Base-by-base conservation (phyloP, 1,140 invertebrate species). In the Drosophila fuyamai region DNA sequence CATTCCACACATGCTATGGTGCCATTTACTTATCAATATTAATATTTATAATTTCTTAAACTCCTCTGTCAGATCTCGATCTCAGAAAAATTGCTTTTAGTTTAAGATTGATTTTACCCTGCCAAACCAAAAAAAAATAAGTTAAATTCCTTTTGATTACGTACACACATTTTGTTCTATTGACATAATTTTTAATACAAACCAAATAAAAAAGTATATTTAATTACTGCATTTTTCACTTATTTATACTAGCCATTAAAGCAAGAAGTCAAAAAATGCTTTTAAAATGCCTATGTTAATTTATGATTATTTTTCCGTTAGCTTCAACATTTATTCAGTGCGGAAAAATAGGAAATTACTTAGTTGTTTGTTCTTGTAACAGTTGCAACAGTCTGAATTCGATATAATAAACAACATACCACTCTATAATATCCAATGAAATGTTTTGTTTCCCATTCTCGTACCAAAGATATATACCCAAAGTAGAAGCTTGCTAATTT, bases 401-500 rank as follows among this genome's bases (percentile, higher is more conserved):
- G 65, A 83, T 51, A 88, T 50, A 68, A 23, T 23, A 57, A 61
- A 32, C 66, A 80, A 63, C 60, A 71, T 65, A 36, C 29, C 44
- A 47, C 38, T 38, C n/a, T n/a, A n/a, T n/a, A 23, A 65, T 60
- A 60, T 56, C 59, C 56, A 74, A 79, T 88, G 82, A 85, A 83
- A 79, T 83, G 61, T 88, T 86, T 89, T 83, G 55, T 76, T 80
- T 63, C 50, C 51, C 47, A 77, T 71, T 57, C 46, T 71, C 68
- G 58, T 65, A 77, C 59, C 50, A 55, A 79, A 74, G 43, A 58
- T 50, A 76, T 54, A 70, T 58, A 79, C 80, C 83, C 71, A 63
- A 76, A 83, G 80, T 86, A 86, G 83, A 59, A 86, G 83, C 84
- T 86, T 86, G 83, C 76, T 65, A 67, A 88, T 88, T 86, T 86